Percentiles rank a stretch among this genome's conserved stretches.
phyloP scores from a whole-genome alignment of 2,797 vertebrate genomes.

The Brotogeris chrysoptera region DNA sequence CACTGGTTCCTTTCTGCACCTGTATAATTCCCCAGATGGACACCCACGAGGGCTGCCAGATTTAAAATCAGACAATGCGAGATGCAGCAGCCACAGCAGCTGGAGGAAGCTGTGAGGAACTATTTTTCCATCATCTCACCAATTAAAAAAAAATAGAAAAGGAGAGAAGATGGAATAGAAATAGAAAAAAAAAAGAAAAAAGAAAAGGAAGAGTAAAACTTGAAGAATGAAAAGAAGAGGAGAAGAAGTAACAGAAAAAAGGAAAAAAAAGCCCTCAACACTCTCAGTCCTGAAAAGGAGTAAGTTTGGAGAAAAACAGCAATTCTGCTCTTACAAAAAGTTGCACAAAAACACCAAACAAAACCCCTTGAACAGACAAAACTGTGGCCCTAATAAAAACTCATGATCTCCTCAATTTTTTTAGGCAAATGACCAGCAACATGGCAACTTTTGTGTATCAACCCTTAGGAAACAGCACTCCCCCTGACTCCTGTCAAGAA shows the following conservation, averaged over 20 bases:
- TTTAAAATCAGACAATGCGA: neutral
- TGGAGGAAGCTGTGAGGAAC: conserved; percentile 20
- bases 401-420: neutral
- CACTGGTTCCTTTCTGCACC: conserved; percentile 14
- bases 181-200: neutral
- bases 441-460: neutral
- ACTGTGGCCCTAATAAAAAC: neutral
- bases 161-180: neutral
- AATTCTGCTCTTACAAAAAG: neutral
- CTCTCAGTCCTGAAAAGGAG: neutral
- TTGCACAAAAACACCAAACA: neutral
- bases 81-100: neutral
- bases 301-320: neutral
- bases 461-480: conserved; percentile 20
- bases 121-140: neutral
- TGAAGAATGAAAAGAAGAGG: neutral
- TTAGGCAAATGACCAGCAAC: conserved; percentile 10
- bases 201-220: neutral
- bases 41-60: neutral
- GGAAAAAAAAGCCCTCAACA: rapidly evolving
- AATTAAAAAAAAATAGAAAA: neutral
- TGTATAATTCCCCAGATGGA: neutral
- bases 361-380: neutral
- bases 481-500: neutral
- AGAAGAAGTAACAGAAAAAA: neutral